phyloP scores from a whole-genome alignment of 2,888 invertebrate genomes.

The Lithophane semibrunnea region DNA sequence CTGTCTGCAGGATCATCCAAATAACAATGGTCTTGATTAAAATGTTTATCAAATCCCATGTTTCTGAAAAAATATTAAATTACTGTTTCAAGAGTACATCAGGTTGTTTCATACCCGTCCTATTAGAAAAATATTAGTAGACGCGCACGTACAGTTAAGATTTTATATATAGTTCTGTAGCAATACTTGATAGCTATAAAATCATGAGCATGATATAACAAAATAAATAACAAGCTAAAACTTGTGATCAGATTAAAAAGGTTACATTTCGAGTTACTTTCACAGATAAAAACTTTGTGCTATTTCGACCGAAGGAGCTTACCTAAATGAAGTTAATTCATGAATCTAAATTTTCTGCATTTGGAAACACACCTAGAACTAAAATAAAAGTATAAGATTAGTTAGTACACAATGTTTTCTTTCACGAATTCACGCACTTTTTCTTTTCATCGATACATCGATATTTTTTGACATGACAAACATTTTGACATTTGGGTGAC shows the following conservation, averaged over 20 bases:
- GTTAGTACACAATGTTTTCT: conserved; percentile 50
- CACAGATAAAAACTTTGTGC: background rate
- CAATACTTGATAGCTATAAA: background rate
- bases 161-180: background rate
- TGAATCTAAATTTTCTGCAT: conserved; percentile 15
- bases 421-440: conserved; percentile 45
- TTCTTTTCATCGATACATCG: conserved; percentile 28
- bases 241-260: conserved; percentile 34
- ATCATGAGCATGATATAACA: background rate
- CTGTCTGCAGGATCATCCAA: conserved; percentile 60
- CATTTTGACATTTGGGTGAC: conserved; percentile 37
- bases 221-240: conserved; percentile 15
- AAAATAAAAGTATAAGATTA: conserved; percentile 15
- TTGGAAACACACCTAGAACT: background rate
- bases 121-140: background rate
- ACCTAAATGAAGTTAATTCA: conserved; percentile 19
- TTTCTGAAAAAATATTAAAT: conserved; percentile 8
- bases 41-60: conserved; percentile 67
- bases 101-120: background rate
- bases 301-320: background rate
- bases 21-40: conserved; percentile 62
- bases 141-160: background rate
- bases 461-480: conserved; percentile 48
- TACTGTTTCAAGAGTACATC: background rate
- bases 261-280: conserved; percentile 25